Evolutionary conservation across 37 sponge, comb jelly and placozoan species (phyloP).

Genomic region (Cliona cf. orientalis): DNA sequence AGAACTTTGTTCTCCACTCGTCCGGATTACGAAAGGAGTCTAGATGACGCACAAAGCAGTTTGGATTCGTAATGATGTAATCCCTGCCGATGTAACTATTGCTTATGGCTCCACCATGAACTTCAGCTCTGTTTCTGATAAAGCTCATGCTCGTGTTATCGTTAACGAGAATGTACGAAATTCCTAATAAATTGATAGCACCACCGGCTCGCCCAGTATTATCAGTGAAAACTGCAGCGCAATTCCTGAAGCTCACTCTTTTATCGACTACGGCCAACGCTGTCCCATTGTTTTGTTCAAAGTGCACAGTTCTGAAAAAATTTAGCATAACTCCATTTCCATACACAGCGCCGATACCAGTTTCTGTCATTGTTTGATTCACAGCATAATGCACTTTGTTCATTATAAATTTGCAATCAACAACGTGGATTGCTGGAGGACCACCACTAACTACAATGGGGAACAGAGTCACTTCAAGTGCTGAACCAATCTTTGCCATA

Average conservation of each 20-base stretch:
- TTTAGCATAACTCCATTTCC: background rate
- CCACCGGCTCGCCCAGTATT: slow-evolving; percentile 51
- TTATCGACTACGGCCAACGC: slow-evolving; percentile 43
- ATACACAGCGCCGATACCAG: background rate
- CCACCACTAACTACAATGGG: background rate
- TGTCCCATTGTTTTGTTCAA: slow-evolving; percentile 30
- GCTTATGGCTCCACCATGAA: slow-evolving; percentile 56
- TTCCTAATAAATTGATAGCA: slow-evolving; percentile 33
- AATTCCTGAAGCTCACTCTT: slow-evolving; percentile 9
- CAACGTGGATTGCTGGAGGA: background rate
- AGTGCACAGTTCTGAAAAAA: slow-evolving; percentile 4
- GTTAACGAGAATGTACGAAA: background rate
- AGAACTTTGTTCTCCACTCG: slow-evolving; percentile 8
- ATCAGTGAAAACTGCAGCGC: background rate
- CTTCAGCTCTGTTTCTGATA: slow-evolving; percentile 14
- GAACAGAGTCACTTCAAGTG: background rate
- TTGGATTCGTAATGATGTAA: background rate
- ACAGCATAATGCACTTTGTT: background rate
- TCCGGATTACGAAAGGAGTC: background rate
- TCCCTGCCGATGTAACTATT: slow-evolving; percentile 15
- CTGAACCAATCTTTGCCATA: background rate
- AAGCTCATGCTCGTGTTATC: slow-evolving; percentile 9
- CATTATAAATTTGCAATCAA: background rate
- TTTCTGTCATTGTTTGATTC: background rate
- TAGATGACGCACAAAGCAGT: slow-evolving; percentile 34